phyloP scores from a whole-genome alignment of 30 jellyfish, hydroid and myxozoan genomes.

The Aurelia aurita complex sp. Pacific region DNA sequence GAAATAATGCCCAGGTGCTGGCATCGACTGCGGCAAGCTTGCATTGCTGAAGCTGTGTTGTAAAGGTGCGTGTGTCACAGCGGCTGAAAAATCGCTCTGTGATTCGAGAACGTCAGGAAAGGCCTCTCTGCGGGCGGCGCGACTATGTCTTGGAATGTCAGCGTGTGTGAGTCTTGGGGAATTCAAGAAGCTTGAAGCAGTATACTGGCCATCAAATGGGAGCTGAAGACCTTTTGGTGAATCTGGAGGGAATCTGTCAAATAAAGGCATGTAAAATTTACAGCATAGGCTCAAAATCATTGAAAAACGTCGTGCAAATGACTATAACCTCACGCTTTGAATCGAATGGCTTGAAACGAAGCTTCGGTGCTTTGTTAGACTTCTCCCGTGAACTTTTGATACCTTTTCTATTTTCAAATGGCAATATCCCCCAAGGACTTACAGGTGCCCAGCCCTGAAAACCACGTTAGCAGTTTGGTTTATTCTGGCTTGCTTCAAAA shows the following conservation, averaged over 20 bases:
- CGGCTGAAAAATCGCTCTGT: constrained; percentile 32
- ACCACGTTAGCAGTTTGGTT: no score
- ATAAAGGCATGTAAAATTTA: no score
- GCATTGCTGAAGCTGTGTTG: constrained; percentile 38
- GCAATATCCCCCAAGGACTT: no score
- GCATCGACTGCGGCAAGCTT: constrained; percentile 20
- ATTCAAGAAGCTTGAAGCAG: constrained; percentile 29
- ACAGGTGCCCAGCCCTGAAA: no score
- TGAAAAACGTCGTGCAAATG: no score
- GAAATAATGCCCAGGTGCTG: constrained; percentile 18
- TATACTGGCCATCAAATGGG: constrained; percentile 51
- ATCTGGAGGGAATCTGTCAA: constrained; percentile 27
- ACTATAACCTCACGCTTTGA: no score
- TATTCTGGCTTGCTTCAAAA: no score
- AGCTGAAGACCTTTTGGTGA: constrained; percentile 58
- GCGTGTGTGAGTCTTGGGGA: constrained; percentile 48
- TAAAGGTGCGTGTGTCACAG: constrained; percentile 28
- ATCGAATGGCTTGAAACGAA: no score
- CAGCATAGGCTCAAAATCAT: no score
- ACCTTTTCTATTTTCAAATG: no score
- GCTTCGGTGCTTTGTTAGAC: no score
- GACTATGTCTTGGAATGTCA: constrained; percentile 28
- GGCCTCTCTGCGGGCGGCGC: constrained; percentile 40
- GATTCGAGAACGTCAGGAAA: constrained; percentile 17
- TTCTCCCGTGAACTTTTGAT: no score